Evolutionary conservation across 2,113 vertebrate species (phyloP).

Genomic region (Labeo rohita): DNA sequence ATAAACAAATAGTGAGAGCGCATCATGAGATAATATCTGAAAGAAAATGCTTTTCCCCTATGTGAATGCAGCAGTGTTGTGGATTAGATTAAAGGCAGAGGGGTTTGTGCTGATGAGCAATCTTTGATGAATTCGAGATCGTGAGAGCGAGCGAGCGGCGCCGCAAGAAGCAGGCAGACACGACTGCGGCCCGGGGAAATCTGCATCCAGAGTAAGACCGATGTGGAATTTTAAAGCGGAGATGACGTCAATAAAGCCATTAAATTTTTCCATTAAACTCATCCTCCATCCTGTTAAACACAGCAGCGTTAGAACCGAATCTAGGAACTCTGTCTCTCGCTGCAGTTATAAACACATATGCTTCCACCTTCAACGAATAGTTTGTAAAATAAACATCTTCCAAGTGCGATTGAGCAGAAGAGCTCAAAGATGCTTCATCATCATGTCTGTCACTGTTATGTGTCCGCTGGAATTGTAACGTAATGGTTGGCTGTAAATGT

Average conservation of each 20-base stretch:
- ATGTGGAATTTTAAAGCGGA: conserved; percentile 37
- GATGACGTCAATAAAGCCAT: conserved; percentile 21
- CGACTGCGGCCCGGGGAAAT: conserved; percentile 6
- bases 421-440: conserved; percentile 14
- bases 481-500: not conserved
- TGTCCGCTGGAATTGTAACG: conserved; percentile 3
- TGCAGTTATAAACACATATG: conserved; percentile 9
- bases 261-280: conserved; percentile 29
- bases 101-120: not conserved
- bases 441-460: not conserved
- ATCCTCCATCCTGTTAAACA: conserved; percentile 11
- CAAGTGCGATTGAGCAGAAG: conserved; percentile 16
- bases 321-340: not conserved
- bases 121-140: not conserved
- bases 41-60: not conserved
- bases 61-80: not conserved
- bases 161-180: not conserved
- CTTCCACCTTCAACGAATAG: not conserved
- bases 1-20: not conserved
- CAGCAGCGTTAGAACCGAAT: not conserved
- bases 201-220: not conserved
- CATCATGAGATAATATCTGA: conserved; percentile 17
- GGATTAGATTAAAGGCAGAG: not conserved
- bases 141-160: not conserved
- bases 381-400: conserved; percentile 23